Evolutionary conservation across 2,797 vertebrate genomes (phyloP).

Genomic region (Parauchenoglanis ngamensis): DNA sequence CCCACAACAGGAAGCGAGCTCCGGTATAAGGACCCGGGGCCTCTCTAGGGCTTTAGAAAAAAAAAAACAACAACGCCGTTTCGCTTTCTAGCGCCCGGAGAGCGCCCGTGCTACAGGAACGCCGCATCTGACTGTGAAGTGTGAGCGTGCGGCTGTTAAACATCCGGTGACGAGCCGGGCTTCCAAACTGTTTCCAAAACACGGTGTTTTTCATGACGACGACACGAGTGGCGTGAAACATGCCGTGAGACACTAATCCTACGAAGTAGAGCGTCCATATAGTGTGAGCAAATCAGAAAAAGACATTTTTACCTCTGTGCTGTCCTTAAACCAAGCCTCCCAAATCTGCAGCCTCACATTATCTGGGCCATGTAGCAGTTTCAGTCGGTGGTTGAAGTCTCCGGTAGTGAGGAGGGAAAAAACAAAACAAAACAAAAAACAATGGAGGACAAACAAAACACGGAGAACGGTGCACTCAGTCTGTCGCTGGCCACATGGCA

Average conservation of each 20-base stretch:
- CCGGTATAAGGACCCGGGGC: constrained; percentile 4
- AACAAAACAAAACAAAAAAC: background rate
- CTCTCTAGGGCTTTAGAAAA: constrained; percentile 15
- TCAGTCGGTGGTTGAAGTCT: constrained; percentile 2
- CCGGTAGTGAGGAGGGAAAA: background rate
- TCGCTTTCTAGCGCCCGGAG: background rate
- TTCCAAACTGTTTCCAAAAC: background rate
- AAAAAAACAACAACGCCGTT: background rate
- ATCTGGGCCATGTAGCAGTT: constrained; percentile 11
- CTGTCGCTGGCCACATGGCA: constrained; percentile 47
- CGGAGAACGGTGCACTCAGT: constrained; percentile 19
- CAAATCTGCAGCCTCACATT: constrained; percentile 4
- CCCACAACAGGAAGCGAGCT: constrained; percentile 29
- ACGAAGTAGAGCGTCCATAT: background rate
- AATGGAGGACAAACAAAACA: constrained; percentile 30
- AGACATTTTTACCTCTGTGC: constrained; percentile 46
- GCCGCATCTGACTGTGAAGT: background rate
- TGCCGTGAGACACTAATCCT: background rate
- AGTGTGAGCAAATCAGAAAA: background rate
- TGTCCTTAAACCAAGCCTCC: constrained; percentile 31
- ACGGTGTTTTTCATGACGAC: no score
- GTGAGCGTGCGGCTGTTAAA: background rate
- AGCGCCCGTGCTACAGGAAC: background rate
- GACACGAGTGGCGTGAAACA: background rate
- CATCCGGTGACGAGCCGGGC: background rate